phyloP scores from a whole-genome alignment of 2,113 vertebrate species.

The Rutilus rutilus region DNA sequence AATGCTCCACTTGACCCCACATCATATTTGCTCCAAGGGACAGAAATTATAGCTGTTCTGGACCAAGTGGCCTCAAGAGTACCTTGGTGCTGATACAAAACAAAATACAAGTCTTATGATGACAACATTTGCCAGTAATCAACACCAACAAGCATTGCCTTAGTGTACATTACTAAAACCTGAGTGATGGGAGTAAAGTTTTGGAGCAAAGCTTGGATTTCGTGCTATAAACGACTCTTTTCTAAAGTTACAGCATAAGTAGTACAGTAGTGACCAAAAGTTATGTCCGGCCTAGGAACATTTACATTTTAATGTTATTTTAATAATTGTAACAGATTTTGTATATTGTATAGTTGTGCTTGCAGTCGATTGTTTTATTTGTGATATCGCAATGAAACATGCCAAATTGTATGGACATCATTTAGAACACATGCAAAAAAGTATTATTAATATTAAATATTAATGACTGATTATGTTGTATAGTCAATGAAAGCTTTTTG shows the following conservation, averaged over 20 bases:
- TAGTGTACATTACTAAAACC: neutral
- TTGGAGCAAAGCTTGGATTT: neutral
- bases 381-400: too few relatives aligned
- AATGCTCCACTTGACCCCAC: conserved; percentile 61
- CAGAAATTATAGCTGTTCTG: conserved; percentile 60
- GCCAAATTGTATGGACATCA: too few relatives aligned
- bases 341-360: too few relatives aligned
- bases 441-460: too few relatives aligned
- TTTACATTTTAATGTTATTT: too few relatives aligned
- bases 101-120: neutral
- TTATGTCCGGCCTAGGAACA: too few relatives aligned
- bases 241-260: neutral
- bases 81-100: conserved; percentile 40
- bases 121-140: neutral
- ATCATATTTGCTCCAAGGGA: conserved; percentile 61
- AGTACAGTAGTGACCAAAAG: too few relatives aligned
- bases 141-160: neutral
- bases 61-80: conserved; percentile 60
- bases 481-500: too few relatives aligned
- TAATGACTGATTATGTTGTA: too few relatives aligned
- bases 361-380: too few relatives aligned
- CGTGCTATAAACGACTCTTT: neutral
- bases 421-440: too few relatives aligned
- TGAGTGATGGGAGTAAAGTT: neutral
- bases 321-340: too few relatives aligned